Conservation (phyloP, 2,888 invertebrate species). For the Patella caerulea region DNA sequence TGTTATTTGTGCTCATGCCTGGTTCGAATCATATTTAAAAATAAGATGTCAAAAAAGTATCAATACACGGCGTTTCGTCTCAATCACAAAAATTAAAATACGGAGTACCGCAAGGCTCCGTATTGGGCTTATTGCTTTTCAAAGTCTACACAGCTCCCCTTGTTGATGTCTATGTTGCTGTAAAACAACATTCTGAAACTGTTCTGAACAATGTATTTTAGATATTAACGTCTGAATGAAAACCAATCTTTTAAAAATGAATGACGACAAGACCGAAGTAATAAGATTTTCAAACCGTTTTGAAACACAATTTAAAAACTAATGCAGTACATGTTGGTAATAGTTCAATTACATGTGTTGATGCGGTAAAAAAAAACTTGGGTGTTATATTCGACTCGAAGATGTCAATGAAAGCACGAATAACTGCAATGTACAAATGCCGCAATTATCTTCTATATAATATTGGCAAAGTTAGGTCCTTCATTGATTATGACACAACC, state of each 20-base stretch:
- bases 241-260: conserved; percentile 6
- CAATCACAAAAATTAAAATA: too few relatives aligned
- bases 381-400: conserved; percentile 6
- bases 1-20: too few relatives aligned
- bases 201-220: conserved; percentile 6
- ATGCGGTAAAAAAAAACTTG: not conserved
- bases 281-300: not conserved
- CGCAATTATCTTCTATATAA: conserved; percentile 13
- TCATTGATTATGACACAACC: too few relatives aligned
- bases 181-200: not conserved
- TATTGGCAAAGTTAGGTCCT: conserved; percentile 13
- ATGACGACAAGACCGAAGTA: conserved; percentile 2
- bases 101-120: too few relatives aligned
- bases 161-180: not conserved
- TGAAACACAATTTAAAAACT: not conserved
- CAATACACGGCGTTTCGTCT: too few relatives aligned
- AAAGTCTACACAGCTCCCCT: not conserved
- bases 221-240: not conserved
- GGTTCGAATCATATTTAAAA: too few relatives aligned
- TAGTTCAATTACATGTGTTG: not conserved
- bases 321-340: not conserved
- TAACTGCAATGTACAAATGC: not conserved
- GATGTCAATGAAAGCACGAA: not conserved
- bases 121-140: too few relatives aligned
- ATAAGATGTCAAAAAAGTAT: too few relatives aligned